These are phyloP conservation scores for Spilosoma lubricipeda DNA, from an alignment of 2,888 invertebrate species.

Conservation along the genomic window DNA sequence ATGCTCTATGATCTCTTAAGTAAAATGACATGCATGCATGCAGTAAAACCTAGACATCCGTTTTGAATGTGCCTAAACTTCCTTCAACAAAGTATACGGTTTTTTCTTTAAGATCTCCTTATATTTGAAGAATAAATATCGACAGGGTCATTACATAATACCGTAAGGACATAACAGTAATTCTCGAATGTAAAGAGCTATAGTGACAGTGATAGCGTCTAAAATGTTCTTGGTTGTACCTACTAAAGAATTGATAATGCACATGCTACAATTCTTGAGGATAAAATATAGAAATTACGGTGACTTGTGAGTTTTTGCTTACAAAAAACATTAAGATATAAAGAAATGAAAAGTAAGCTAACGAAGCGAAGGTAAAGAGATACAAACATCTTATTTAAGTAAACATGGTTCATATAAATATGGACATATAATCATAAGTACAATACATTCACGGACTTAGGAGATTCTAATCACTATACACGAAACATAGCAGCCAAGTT, in stretches of 20 bases:
- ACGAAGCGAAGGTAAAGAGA: slow-evolving; percentile 29
- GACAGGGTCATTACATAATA: neutral
- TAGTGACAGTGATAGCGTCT: neutral
- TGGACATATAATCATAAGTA: slow-evolving; percentile 16
- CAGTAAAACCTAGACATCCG: slow-evolving; percentile 20
- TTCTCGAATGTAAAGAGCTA: neutral
- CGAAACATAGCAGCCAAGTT: slow-evolving; percentile 43
- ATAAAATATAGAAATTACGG: neutral
- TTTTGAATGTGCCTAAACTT: neutral
- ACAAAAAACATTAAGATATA: slow-evolving; percentile 3
- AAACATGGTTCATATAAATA: slow-evolving; percentile 16
- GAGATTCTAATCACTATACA: slow-evolving; percentile 38
- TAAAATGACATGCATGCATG: slow-evolving; percentile 45
- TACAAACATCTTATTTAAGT: slow-evolving; percentile 34
- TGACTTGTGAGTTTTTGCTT: slow-evolving; percentile 14
- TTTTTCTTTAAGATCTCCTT: neutral
- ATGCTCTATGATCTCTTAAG: slow-evolving; percentile 21
- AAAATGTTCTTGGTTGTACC: neutral
- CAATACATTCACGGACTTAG: slow-evolving; percentile 24
- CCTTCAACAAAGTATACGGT: neutral
- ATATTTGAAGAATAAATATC: neutral
- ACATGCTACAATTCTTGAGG: neutral
- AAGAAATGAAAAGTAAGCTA: slow-evolving; percentile 24
- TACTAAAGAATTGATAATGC: neutral
- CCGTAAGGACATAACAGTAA: neutral